Conservation (phyloP, 2,888 invertebrate genomes). For the Drosophila fulvimacula region DNA sequence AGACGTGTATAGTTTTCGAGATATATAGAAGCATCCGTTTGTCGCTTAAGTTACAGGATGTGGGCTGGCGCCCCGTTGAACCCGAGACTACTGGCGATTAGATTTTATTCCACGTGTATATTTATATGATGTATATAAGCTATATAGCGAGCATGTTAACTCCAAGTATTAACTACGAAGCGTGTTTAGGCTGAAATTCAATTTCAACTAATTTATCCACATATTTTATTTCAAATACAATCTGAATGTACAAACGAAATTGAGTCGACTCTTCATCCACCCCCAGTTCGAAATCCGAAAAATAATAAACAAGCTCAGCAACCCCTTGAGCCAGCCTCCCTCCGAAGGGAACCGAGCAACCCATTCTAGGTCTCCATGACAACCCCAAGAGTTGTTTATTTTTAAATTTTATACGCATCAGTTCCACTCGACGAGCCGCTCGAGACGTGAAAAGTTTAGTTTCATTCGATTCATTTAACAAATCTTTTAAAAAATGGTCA, state of each 20-base stretch:
- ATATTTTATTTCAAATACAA: conserved; percentile 30
- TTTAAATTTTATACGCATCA: background rate
- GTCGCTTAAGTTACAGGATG: conserved; percentile 5
- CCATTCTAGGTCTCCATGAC: conserved; percentile 24
- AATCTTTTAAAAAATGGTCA: conserved; percentile 71
- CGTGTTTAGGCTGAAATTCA: conserved; percentile 4
- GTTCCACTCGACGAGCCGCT: conserved; percentile 7
- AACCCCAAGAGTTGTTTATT: conserved; percentile 34
- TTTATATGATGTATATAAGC: conserved; percentile 17
- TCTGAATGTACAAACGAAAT: conserved; percentile 36
- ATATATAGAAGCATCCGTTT: background rate
- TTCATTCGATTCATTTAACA: background rate
- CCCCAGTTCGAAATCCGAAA: too few species aligned
- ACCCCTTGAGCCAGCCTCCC: background rate
- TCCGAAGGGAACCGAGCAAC: conserved; percentile 23
- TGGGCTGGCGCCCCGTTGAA: conserved; percentile 2
- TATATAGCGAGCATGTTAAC: conserved; percentile 8
- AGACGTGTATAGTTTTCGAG: conserved; percentile 29
- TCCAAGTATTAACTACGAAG: conserved; percentile 29
- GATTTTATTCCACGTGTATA: conserved; percentile 15
- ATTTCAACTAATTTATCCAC: background rate
- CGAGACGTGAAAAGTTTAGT: conserved; percentile 3
- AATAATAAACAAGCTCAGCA: background rate
- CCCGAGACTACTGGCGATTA: background rate
- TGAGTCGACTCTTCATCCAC: too few species aligned